Conservation (phyloP, 37 sponge, comb jelly and placozoan species). For the Mnemiopsis leidyi region DNA sequence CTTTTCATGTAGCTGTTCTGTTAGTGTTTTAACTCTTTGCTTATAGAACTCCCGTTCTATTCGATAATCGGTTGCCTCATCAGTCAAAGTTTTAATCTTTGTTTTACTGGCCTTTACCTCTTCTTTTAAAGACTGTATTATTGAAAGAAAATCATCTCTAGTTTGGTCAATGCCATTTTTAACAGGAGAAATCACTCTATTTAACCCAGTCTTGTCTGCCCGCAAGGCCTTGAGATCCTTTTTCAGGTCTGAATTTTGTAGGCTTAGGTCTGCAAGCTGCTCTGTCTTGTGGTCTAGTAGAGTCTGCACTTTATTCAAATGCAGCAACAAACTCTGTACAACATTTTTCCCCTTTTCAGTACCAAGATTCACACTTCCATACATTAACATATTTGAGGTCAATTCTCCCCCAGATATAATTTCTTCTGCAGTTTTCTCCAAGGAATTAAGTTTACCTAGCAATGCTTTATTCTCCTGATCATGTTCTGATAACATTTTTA, state of each 20-base stretch:
- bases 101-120: not conserved
- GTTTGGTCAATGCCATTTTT: not conserved
- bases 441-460: not conserved
- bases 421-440: conserved; percentile 43
- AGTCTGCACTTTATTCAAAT: not conserved
- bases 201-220: not conserved
- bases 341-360: too few relatives aligned
- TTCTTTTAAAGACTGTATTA: conserved; percentile 19
- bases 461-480: not conserved
- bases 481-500: not conserved
- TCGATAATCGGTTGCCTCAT: conserved; percentile 9
- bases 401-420: conserved; percentile 23
- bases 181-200: conserved; percentile 20
- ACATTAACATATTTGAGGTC: too few relatives aligned
- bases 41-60: conserved; percentile 50
- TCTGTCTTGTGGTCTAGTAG: not conserved
- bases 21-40: conserved; percentile 2
- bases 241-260: conserved; percentile 9
- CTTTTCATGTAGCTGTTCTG: conserved; percentile 50
- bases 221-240: conserved; percentile 42
- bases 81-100: not conserved
- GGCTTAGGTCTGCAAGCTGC: not conserved
- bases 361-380: too few relatives aligned
- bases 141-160: not conserved
- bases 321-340: conserved; percentile 20